These are phyloP conservation scores for Nerophis ophidion DNA, from an alignment of 2,113 vertebrate genomes.

Conservation along the genomic window DNA sequence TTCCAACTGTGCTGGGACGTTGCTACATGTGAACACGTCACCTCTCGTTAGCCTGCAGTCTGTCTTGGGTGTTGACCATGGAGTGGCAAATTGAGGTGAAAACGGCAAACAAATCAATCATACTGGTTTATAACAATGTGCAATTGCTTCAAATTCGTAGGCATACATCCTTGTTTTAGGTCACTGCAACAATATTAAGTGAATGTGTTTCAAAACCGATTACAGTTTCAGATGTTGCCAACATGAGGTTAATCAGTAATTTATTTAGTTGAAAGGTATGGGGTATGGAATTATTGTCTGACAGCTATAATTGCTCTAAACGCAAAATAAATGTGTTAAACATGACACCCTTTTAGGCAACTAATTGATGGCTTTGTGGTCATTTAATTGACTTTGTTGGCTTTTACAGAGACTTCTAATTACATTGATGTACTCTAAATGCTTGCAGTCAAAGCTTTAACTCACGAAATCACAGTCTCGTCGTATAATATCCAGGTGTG, in stretches of 20 bases:
- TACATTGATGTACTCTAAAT: too few species aligned
- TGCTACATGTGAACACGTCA: slow-evolving; percentile 44
- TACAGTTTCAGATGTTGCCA: neutral
- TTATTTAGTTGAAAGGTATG: neutral
- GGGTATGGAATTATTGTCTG: neutral
- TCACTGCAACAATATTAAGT: neutral
- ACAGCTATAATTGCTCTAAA: too few species aligned
- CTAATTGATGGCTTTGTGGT: too few species aligned
- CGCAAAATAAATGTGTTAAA: too few species aligned
- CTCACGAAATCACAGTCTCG: too few species aligned
- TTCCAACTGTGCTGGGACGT: slow-evolving; percentile 30
- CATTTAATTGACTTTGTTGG: too few species aligned
- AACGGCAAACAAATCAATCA: slow-evolving; percentile 8
- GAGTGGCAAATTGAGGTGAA: slow-evolving; percentile 26
- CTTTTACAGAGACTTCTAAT: too few species aligned
- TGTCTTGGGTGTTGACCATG: slow-evolving; percentile 21
- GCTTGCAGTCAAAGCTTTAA: too few species aligned
- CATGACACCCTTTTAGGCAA: too few species aligned
- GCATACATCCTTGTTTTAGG: neutral
- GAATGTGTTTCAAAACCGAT: neutral
- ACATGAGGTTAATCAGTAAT: neutral
- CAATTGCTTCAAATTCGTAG: neutral
- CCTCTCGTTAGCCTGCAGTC: slow-evolving; percentile 18
- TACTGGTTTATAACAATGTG: neutral
- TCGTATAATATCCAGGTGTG: too few species aligned